Evolutionary conservation across 23 tunicate genomes (phyloP), one percentile per base, ranked within the genome.

Genomic region (Styela clava): DNA sequence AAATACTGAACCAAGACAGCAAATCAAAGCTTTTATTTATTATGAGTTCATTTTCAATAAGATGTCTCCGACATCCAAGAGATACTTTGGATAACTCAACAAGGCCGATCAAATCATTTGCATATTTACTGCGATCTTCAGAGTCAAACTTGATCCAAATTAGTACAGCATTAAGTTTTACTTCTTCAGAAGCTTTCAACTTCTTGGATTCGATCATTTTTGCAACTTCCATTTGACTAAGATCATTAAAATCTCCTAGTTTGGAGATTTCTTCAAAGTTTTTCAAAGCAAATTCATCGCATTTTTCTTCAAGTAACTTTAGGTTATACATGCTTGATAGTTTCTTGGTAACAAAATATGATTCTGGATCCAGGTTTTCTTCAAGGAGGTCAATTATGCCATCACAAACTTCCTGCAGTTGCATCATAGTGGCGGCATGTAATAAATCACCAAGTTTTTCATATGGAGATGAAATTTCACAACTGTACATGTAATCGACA

Each of bases 1-100:
- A 5, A 24, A 18, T 24, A 24, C 7, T 3, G 18, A 65, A 65
- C 30, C 3, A 18, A 3, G 7, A 27, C 30, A 65, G 7, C 16
- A 24, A 16, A 24, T 65, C 7, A 7, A 65, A 18, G 16, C 16
- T 27, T 24, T 65, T 65, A 7, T 16, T 65, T 24, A 65, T 65
- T 18, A 65, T 7, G 70, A 7, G 16, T 65, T 65, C 70, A 24
- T 65, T 27, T 65, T 65, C 70, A 65, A 65, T 65, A 7, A 65
- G 70, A 27, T 65, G 16, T 27, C 70, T 24, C 7, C 70, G 70
- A 65, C 16, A 65, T 65, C 70, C 70, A 65, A 65, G 30, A 24
- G 70, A 27, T 65, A 3, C 7, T 9, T 5, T 3, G 16, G 16
- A 9, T 65, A 9, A 16, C 9, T 65, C 70, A 27, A 24, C 16